Evolutionary conservation across 2,888 invertebrate genomes (phyloP).

Genomic region (Cyclophora albipunctata): DNA sequence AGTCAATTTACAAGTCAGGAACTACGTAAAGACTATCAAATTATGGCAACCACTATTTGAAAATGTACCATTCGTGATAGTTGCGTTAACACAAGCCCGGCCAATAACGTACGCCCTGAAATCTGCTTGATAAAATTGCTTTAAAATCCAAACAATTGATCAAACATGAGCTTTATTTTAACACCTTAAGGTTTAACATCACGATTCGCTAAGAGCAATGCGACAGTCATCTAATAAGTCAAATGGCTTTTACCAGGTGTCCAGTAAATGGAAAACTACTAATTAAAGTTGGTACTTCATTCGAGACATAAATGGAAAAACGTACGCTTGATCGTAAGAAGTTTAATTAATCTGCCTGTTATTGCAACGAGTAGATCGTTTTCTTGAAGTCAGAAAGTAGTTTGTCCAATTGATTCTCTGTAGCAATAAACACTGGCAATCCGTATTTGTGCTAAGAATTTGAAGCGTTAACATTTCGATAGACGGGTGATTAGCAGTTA

Average conservation of each 20-base stretch:
- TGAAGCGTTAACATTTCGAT: slow-evolving; percentile 59
- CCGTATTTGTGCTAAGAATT: slow-evolving; percentile 62
- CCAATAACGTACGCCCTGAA: slow-evolving; percentile 55
- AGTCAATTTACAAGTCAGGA: slow-evolving; percentile 60
- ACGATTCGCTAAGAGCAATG: slow-evolving; percentile 21
- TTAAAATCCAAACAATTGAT: slow-evolving; percentile 20
- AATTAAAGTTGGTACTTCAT: slow-evolving; percentile 62
- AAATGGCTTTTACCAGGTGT: slow-evolving; percentile 65
- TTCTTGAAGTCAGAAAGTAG: slow-evolving; percentile 58
- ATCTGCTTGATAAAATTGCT: slow-evolving; percentile 46
- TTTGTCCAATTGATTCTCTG: slow-evolving; percentile 62
- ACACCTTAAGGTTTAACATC: slow-evolving; percentile 40
- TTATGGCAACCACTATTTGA: slow-evolving; percentile 65
- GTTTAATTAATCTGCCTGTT: slow-evolving; percentile 64
- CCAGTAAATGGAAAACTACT: slow-evolving; percentile 66
- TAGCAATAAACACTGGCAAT: slow-evolving; percentile 50
- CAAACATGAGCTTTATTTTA: slow-evolving; percentile 38
- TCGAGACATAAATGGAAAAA: slow-evolving; percentile 55
- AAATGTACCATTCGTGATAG: slow-evolving; percentile 65
- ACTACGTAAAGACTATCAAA: slow-evolving; percentile 63
- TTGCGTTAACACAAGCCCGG: slow-evolving; percentile 52
- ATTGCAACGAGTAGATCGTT: slow-evolving; percentile 56
- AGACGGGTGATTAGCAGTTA: slow-evolving; percentile 60
- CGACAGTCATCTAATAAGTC: slow-evolving; percentile 50
- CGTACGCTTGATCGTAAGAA: slow-evolving; percentile 51